phyloP scores from a whole-genome alignment of 2,888 invertebrate species.

The Fragum sueziense region DNA sequence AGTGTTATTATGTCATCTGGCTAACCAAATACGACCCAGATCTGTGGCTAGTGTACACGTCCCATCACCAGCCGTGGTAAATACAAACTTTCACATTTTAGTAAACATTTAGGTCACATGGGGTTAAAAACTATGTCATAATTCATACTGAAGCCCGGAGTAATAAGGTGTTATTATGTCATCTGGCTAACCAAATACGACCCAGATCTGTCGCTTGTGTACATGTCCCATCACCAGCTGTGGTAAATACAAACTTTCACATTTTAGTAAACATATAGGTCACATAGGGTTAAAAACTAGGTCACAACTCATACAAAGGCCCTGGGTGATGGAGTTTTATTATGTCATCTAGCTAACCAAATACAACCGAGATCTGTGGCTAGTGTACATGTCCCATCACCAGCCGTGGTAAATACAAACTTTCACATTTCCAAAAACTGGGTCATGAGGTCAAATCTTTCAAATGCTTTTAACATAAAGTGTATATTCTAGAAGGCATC shows the following conservation, averaged over 20 bases:
- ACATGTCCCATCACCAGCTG: conserved; percentile 89
- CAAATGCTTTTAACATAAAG: too few relatives aligned
- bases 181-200: conserved; percentile 95
- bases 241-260: conserved; percentile 67
- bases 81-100: not conserved
- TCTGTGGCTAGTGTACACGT: conserved; percentile 97
- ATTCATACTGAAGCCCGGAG: conserved; percentile 89
- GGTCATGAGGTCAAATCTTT: too few relatives aligned
- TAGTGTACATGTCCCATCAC: conserved; percentile 94
- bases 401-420: conserved; percentile 77
- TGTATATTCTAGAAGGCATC: too few relatives aligned
- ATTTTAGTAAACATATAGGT: not conserved
- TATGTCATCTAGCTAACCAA: conserved; percentile 97
- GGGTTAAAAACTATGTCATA: not conserved
- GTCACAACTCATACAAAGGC: conserved; percentile 86
- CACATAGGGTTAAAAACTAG: not conserved
- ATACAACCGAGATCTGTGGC: conserved; percentile 95
- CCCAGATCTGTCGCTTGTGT: conserved; percentile 96
- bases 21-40: conserved; percentile 94
- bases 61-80: conserved; percentile 85
- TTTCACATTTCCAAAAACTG: not conserved
- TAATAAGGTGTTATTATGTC: conserved; percentile 96
- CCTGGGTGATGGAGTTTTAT: conserved; percentile 94
- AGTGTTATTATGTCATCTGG: conserved; percentile 96
- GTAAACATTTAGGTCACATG: not conserved